phyloP scores from a whole-genome alignment of 2,797 vertebrate genomes.

The Coregonus sp. region DNA sequence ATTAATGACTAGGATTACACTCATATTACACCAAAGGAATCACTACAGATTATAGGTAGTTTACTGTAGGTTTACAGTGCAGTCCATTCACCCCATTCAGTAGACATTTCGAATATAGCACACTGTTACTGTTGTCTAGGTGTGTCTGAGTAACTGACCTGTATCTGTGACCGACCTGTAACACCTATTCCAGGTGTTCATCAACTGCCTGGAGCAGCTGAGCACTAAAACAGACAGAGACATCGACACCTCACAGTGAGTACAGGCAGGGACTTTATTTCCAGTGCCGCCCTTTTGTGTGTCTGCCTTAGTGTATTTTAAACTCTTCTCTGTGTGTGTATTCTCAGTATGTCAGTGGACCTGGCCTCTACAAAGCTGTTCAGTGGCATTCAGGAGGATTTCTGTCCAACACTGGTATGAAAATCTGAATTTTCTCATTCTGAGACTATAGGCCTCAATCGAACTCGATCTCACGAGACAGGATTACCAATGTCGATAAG shows the following conservation, averaged over 20 bases:
- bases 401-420: constrained; percentile 85
- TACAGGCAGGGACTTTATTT: constrained; percentile 29
- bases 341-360: constrained; percentile 80
- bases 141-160: background rate
- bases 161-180: background rate
- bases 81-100: background rate
- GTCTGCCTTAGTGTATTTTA: background rate
- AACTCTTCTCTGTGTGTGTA: background rate
- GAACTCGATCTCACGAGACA: background rate
- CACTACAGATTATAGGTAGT: background rate
- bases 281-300: too few species aligned
- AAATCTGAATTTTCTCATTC: constrained; percentile 9
- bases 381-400: constrained; percentile 81
- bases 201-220: constrained; percentile 87
- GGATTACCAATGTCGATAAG: constrained; percentile 35
- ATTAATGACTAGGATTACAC: background rate
- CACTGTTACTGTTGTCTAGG: background rate
- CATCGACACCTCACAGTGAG: constrained; percentile 84
- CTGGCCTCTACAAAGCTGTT: constrained; percentile 90
- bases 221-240: constrained; percentile 87
- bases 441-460: background rate
- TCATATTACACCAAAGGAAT: background rate
- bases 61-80: background rate
- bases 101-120: background rate
- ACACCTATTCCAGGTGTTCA: constrained; percentile 80